Evolutionary conservation across 2,797 vertebrate genomes (phyloP), one percentile per base, ranked within the genome.

Genomic region (Cottoperca gobio): DNA sequence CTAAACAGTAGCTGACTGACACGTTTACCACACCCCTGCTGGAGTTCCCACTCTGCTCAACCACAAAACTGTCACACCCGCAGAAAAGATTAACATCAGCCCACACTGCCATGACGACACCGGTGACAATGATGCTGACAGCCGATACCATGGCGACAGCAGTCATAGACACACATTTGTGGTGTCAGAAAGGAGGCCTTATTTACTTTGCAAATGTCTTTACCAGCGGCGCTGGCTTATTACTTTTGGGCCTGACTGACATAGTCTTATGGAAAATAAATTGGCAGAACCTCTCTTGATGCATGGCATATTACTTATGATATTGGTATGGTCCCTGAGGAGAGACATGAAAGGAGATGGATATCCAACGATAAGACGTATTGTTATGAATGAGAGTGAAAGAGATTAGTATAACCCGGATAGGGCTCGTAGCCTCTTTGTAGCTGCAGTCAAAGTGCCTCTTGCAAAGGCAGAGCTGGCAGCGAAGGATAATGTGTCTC

Each of bases 171-270:
- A 11, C 64, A 62, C 65, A 72, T 83, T 82, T 80, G 78, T 19
- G 80, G 84, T 80, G 75, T 79, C 64, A 81, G 83, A 74, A 61
- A 49, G 14, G 57, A 82, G 76, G 67, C 74, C 63, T 70, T 86
- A 85, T 92, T 93, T 92, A 84, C 77, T 90, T 90, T 82, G 76
- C 76, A 86, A 89, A 90, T 82, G 86, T 86, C 82, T 90, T 86
- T 74, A 86, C 72, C 86, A 72, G 85, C 40, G 23, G 71, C 0
- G 8, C 53, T 9, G 77, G 52, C 52, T 84, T 85, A 85, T 88
- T 90, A 77, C 84, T 78, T 80, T 64, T 48, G 66, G 84, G 79
- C 28, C 71, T 77, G 85, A 91, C 71, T 82, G 86, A 86, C 85
- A 78, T 21, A 39, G 71, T 75, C 62, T 74, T 76, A 73, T 74